Conservation (phyloP, 2,113 vertebrate species). For the Tupaia chinensis region DNA sequence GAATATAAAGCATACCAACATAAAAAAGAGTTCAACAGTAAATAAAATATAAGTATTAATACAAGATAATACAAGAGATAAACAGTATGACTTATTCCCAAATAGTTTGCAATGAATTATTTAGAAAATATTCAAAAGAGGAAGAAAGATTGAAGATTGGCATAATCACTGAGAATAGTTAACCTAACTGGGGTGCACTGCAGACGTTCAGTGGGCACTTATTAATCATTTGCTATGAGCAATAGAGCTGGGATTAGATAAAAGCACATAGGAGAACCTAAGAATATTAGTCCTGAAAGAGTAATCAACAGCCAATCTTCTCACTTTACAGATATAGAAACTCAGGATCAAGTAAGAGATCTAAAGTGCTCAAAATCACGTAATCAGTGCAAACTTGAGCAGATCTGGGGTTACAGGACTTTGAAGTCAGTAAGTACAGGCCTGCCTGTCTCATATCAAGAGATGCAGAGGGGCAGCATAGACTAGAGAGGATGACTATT, state of each 20-base stretch:
- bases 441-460: not conserved
- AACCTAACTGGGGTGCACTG: not conserved
- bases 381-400: not conserved
- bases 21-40: not conserved
- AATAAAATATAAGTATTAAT: not conserved
- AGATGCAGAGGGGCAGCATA: rapidly evolving
- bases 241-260: not conserved
- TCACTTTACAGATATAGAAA: not conserved
- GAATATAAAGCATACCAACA: not conserved
- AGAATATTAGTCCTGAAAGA: not conserved
- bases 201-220: not conserved
- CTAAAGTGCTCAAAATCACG: not conserved
- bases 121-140: not conserved
- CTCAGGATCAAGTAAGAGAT: not conserved
- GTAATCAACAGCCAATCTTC: not conserved
- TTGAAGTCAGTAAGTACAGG: not conserved
- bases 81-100: not conserved
- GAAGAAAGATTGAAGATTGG: not conserved
- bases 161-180: not conserved
- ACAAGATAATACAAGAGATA: not conserved
- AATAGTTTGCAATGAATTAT: not conserved
- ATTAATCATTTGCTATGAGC: not conserved
- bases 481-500: not conserved
- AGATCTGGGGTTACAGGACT: not conserved
- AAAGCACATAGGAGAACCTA: not conserved